Percentiles rank a stretch among this genome's conserved stretches.
These are phyloP conservation scores for Drosophila teissieri DNA, from an alignment of 1,140 invertebrate species.

Conservation along the genomic window DNA sequence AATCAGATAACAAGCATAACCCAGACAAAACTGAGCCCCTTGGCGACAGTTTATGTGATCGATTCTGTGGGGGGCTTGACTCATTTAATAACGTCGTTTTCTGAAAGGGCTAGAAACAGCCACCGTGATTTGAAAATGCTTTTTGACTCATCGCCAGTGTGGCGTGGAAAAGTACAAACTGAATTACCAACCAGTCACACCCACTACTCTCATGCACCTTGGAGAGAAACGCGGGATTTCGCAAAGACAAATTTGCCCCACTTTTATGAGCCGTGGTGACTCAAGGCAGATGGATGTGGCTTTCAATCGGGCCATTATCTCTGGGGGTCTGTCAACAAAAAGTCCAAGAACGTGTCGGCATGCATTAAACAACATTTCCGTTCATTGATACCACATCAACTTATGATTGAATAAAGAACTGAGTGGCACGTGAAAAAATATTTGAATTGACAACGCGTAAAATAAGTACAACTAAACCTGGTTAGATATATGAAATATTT, in stretches of 20 bases:
- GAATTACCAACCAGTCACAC: constrained; percentile 13
- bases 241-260: constrained; percentile 6
- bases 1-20: constrained; percentile 69
- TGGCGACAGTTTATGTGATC: constrained; percentile 14
- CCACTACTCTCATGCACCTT: background rate
- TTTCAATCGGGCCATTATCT: constrained; percentile 24
- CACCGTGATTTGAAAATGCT: background rate
- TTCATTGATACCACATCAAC: background rate
- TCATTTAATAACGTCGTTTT: background rate
- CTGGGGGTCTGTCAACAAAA: constrained; percentile 7
- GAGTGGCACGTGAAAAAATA: no score
- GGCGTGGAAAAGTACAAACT: constrained; percentile 4
- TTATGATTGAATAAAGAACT: background rate
- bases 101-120: no score
- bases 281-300: constrained; percentile 13
- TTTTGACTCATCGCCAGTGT: constrained; percentile 19
- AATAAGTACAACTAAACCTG: no score
- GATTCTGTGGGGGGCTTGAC: constrained; percentile 21
- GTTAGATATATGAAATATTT: background rate
- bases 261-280: constrained; percentile 20
- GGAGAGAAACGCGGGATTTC: constrained; percentile 4
- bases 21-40: constrained; percentile 40
- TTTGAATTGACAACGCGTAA: no score
- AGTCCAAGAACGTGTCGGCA: constrained; percentile 10
- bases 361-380: background rate